Conservation (phyloP, 2,888 invertebrate genomes). For the Thereva nobilitata region DNA sequence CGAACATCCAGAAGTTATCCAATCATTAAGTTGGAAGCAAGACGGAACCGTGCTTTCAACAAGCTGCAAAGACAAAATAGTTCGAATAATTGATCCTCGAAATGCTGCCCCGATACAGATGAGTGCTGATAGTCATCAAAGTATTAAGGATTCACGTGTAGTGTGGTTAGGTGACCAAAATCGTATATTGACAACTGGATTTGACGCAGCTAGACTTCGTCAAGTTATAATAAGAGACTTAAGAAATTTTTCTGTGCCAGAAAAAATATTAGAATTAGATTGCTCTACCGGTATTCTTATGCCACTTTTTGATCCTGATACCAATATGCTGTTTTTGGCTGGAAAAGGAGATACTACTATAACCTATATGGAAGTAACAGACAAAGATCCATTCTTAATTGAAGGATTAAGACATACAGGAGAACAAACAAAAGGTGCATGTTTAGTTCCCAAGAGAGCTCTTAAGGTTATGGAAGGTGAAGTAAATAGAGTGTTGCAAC, state of each 20-base stretch:
- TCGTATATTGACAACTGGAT: conserved; percentile 85
- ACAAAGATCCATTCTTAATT: conserved; percentile 85
- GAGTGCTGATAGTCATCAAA: conserved; percentile 79
- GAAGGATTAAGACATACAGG: conserved; percentile 86
- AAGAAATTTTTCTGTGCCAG: conserved; percentile 75
- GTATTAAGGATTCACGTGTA: conserved; percentile 87
- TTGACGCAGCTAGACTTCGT: conserved; percentile 82
- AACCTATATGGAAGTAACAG: conserved; percentile 85
- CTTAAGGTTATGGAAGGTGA: conserved; percentile 97
- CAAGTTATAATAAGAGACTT: conserved; percentile 89
- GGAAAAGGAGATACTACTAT: conserved; percentile 95
- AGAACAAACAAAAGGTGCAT: conserved; percentile 95
- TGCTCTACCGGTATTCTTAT: conserved; percentile 89
- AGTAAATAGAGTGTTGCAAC: conserved; percentile 86
- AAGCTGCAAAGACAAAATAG: conserved; percentile 88
- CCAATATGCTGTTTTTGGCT: conserved; percentile 92
- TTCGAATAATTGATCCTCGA: conserved; percentile 84
- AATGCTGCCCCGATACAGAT: conserved; percentile 63
- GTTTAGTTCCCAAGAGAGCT: conserved; percentile 88
- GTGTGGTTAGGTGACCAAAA: conserved; percentile 88
- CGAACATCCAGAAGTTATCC: conserved; percentile 84
- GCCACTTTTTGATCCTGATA: conserved; percentile 91
- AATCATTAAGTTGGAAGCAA: conserved; percentile 87
- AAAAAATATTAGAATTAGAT: conserved; percentile 80
- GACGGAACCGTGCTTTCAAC: conserved; percentile 79